Percentiles rank a stretch among this genome's conserved stretches.
phyloP scores from a whole-genome alignment of 1,140 invertebrate species.

The Galleria mellonella region DNA sequence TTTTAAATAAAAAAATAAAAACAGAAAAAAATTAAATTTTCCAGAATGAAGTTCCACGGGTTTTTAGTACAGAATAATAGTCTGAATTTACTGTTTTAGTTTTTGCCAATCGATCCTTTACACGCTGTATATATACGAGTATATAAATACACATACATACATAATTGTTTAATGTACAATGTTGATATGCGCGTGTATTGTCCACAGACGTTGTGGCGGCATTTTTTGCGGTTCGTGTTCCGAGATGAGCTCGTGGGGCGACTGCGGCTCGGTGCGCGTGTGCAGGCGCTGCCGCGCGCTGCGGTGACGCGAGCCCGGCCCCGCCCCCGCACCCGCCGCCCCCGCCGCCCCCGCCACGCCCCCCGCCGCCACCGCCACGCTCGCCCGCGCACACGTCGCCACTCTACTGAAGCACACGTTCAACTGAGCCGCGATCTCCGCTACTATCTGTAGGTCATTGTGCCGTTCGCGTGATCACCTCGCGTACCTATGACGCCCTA shows the following conservation, averaged over 20 bases:
- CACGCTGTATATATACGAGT: too few relatives aligned
- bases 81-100: too few relatives aligned
- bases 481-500: not conserved
- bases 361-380: not conserved
- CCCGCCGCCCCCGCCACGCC: not conserved
- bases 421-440: slow-evolving; percentile 9
- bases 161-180: too few relatives aligned
- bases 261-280: slow-evolving; percentile 45
- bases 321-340: slow-evolving; percentile 3
- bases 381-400: not conserved
- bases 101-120: too few relatives aligned
- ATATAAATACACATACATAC: too few relatives aligned
- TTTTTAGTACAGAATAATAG: too few relatives aligned
- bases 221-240: slow-evolving; percentile 65
- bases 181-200: not conserved
- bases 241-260: slow-evolving; percentile 54
- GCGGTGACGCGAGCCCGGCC: slow-evolving; percentile 40
- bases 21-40: too few relatives aligned
- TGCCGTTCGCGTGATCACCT: not conserved
- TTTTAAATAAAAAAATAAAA: too few relatives aligned
- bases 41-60: too few relatives aligned
- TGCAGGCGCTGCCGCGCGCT: slow-evolving; percentile 52
- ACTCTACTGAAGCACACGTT: slow-evolving; percentile 2
- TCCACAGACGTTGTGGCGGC: slow-evolving; percentile 49
- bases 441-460: not conserved